Percentiles rank a stretch among this genome's conserved stretches.
phyloP scores from a whole-genome alignment of 1,140 invertebrate species.

The Caenorhabditis briggsae region DNA sequence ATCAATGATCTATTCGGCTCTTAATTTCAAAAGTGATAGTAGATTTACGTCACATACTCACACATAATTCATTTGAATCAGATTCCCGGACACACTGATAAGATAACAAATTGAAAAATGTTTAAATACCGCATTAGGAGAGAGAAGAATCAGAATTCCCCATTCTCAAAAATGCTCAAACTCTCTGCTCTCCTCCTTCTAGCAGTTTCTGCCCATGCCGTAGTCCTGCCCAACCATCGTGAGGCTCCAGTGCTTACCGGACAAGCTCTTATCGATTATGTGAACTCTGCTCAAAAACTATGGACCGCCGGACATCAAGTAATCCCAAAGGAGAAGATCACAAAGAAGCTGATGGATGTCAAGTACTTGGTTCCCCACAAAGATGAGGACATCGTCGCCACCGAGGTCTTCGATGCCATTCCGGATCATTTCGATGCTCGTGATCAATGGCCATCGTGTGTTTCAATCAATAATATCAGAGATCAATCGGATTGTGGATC shows the following conservation, averaged over 20 bases:
- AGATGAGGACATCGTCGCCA: slow-evolving; percentile 43
- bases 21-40: background rate
- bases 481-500: slow-evolving; percentile 66
- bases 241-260: slow-evolving; percentile 69
- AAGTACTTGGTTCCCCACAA: slow-evolving; percentile 49
- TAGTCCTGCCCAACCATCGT: slow-evolving; percentile 34
- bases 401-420: slow-evolving; percentile 27
- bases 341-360: slow-evolving; percentile 26
- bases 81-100: slow-evolving; percentile 3
- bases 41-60: slow-evolving; percentile 7
- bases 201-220: background rate
- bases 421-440: slow-evolving; percentile 57
- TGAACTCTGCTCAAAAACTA: slow-evolving; percentile 71
- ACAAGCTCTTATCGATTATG: slow-evolving; percentile 74
- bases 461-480: slow-evolving; percentile 50
- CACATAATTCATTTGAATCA: background rate
- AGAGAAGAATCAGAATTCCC: no score
- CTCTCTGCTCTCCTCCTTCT: slow-evolving; percentile 3
- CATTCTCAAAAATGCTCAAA: slow-evolving; percentile 16
- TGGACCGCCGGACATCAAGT: slow-evolving; percentile 70
- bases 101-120: background rate
- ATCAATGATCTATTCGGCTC: slow-evolving; percentile 21
- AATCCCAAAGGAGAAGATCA: slow-evolving; percentile 50
- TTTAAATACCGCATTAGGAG: no score
- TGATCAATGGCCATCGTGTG: slow-evolving; percentile 50